Percentiles rank a stretch among this genome's conserved stretches.
phyloP scores from a whole-genome alignment of 1,140 invertebrate species.

The Centruroides vittatus region DNA sequence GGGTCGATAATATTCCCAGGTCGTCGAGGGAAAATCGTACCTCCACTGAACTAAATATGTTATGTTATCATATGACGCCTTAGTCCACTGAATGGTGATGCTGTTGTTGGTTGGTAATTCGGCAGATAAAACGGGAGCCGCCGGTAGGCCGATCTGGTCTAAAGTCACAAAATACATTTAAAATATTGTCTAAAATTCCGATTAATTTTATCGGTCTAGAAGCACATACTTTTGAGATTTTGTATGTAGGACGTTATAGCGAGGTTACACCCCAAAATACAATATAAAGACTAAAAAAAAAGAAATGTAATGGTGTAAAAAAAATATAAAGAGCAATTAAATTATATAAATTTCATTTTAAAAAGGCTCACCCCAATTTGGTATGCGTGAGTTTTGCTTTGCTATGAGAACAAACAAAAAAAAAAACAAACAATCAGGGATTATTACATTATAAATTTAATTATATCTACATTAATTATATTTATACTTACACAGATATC shows the following conservation, averaged over 20 bases:
- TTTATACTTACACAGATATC: constrained; percentile 47
- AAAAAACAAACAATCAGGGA: background rate
- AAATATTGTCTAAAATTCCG: background rate
- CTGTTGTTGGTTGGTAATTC: constrained; percentile 56
- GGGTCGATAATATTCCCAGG: constrained; percentile 54
- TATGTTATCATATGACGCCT: constrained; percentile 37
- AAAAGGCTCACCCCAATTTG: constrained; percentile 5
- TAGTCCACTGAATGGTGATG: constrained; percentile 63
- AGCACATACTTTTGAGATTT: constrained; percentile 44
- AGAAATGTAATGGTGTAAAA: background rate
- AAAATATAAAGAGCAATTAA: background rate
- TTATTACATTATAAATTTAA: background rate
- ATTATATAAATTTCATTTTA: constrained; percentile 2
- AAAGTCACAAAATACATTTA: constrained; percentile 4
- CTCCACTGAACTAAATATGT: constrained; percentile 60
- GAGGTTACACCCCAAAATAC: constrained; percentile 62
- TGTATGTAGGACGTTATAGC: constrained; percentile 56
- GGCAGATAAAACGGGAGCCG: constrained; percentile 55
- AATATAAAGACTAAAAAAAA: constrained; percentile 49
- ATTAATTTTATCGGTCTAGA: background rate
- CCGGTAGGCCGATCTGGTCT: constrained; percentile 51
- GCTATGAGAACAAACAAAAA: constrained; percentile 5
- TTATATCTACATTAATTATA: background rate
- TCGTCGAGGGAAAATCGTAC: constrained; percentile 46
- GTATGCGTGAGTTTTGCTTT: constrained; percentile 5